phyloP scores from a whole-genome alignment of 53 echinoderm and acorn worm genomes.

The Zoroaster sp. region DNA sequence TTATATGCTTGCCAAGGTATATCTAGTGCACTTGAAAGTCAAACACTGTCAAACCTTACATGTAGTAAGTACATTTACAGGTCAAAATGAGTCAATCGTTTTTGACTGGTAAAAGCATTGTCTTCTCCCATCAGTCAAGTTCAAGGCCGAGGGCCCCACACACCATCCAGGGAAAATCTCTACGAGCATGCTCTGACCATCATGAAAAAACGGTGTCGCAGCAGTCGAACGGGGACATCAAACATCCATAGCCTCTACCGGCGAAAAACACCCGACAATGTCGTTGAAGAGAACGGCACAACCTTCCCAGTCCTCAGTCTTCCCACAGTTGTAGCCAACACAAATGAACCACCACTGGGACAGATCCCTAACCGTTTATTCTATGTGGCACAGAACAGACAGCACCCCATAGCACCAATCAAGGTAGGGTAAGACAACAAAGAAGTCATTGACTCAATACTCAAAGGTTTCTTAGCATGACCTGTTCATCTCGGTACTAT shows the following conservation, averaged over 20 bases:
- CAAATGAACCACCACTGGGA: slow-evolving; percentile 56
- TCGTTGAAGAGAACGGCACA: slow-evolving; percentile 2
- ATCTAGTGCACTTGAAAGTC: too few species aligned
- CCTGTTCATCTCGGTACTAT: too few species aligned
- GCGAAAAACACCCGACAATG: not conserved
- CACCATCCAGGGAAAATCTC: slow-evolving; percentile 65
- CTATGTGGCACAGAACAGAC: slow-evolving; percentile 74
- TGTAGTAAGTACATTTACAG: too few species aligned
- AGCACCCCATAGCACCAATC: slow-evolving; percentile 70
- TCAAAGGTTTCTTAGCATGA: too few species aligned
- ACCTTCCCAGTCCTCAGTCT: slow-evolving; percentile 51
- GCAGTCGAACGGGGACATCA: slow-evolving; percentile 22
- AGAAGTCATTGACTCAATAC: too few species aligned
- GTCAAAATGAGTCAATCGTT: too few species aligned
- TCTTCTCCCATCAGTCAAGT: slow-evolving; percentile 6
- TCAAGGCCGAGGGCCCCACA: slow-evolving; percentile 6
- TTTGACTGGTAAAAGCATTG: too few species aligned
- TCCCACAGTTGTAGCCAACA: slow-evolving; percentile 62
- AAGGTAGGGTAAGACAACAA: slow-evolving; percentile 68
- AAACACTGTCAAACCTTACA: too few species aligned
- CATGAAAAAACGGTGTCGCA: slow-evolving; percentile 82
- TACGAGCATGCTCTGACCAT: slow-evolving; percentile 87
- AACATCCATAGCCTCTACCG: not conserved
- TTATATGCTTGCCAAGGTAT: too few species aligned
- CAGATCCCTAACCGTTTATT: slow-evolving; percentile 73